These are phyloP conservation scores for Bos javanicus DNA, from an alignment of 2,113 vertebrate genomes.

Conservation along the genomic window DNA sequence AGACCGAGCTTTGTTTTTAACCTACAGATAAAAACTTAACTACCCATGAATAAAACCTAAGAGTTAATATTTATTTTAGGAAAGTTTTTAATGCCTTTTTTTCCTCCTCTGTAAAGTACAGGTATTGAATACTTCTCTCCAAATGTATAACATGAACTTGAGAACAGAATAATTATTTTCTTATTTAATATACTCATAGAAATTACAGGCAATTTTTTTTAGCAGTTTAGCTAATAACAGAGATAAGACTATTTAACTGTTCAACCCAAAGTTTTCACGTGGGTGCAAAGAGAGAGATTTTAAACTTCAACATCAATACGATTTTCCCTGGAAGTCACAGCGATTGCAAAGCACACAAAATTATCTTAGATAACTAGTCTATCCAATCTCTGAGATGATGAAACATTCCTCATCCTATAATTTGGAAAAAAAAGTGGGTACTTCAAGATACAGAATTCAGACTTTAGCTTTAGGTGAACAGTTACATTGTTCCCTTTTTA, in stretches of 20 bases:
- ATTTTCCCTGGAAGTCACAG: slow-evolving; percentile 70
- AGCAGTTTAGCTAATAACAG: slow-evolving; percentile 23
- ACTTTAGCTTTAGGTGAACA: slow-evolving; percentile 56
- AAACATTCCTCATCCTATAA: slow-evolving; percentile 64
- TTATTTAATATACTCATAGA: background rate
- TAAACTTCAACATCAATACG: slow-evolving; percentile 61
- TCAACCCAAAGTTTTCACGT: slow-evolving; percentile 38
- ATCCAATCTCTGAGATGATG: slow-evolving; percentile 53
- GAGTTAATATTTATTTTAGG: background rate
- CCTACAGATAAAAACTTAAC: background rate
- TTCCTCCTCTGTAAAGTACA: background rate
- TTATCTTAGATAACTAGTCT: slow-evolving; percentile 64
- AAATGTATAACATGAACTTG: background rate
- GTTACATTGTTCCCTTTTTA: slow-evolving; percentile 50
- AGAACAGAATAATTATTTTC: slow-evolving; percentile 49
- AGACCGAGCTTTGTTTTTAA: background rate
- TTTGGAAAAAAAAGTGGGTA: slow-evolving; percentile 31
- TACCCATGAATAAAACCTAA: background rate
- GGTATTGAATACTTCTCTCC: background rate
- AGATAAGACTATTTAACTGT: background rate
- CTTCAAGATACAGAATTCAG: slow-evolving; percentile 25
- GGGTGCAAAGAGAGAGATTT: slow-evolving; percentile 41
- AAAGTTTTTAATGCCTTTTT: background rate
- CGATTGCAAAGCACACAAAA: slow-evolving; percentile 71
- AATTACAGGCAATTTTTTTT: slow-evolving; percentile 2